Conservation (phyloP, 2,113 vertebrate genomes). For the Pimephales promelas region DNA sequence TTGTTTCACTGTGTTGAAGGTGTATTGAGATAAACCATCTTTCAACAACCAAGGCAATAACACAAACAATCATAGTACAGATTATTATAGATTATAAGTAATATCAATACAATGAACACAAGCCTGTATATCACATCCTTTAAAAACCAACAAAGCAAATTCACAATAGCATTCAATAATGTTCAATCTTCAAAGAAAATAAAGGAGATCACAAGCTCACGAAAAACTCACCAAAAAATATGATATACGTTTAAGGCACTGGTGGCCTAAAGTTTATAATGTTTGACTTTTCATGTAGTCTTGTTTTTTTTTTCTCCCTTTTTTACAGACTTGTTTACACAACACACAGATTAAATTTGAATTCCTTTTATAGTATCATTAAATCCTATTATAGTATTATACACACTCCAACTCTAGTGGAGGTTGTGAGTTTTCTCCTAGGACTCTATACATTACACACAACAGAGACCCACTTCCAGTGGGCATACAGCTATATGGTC, state of each 20-base stretch:
- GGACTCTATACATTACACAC: neutral
- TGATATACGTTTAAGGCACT: slow-evolving; percentile 65
- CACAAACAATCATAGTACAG: slow-evolving; percentile 9
- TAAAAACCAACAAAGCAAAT: neutral
- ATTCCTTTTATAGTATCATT: neutral
- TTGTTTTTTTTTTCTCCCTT: neutral
- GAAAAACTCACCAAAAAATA: slow-evolving; percentile 38
- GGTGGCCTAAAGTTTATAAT: slow-evolving; percentile 70
- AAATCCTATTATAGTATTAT: slow-evolving; percentile 17
- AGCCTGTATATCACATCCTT: neutral
- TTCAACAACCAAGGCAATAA: slow-evolving; percentile 15
- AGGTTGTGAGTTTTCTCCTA: neutral
- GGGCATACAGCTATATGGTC: neutral
- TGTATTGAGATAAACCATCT: neutral
- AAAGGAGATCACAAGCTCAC: slow-evolving; percentile 1
- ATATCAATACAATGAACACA: slow-evolving; percentile 6
- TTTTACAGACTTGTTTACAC: slow-evolving; percentile 22
- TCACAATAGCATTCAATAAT: neutral
- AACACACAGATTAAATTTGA: slow-evolving; percentile 3
- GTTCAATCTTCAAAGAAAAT: neutral
- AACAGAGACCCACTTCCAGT: neutral
- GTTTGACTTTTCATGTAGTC: slow-evolving; percentile 52
- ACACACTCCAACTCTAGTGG: neutral
- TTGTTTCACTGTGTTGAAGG: neutral
- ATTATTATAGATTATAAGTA: slow-evolving; percentile 7